These are phyloP conservation scores for Remorina albescens DNA, from an alignment of 2,797 vertebrate genomes.

Conservation along the genomic window DNA sequence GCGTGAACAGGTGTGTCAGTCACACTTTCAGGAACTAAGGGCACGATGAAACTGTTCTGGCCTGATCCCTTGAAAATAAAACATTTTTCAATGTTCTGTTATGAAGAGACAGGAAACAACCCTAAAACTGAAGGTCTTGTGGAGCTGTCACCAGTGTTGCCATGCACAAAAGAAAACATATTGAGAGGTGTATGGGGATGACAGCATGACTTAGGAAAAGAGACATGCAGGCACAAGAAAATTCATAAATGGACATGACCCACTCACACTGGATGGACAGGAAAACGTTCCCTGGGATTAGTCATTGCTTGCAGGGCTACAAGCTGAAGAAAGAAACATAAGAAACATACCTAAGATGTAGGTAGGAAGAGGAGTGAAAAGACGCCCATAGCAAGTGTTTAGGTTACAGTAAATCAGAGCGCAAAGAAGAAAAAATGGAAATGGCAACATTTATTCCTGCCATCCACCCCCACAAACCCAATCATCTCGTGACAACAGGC, in stretches of 20 bases:
- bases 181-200: conserved; percentile 30
- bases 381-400: background rate
- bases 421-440: conserved; percentile 24
- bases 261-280: conserved; percentile 26
- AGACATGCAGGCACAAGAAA: conserved; percentile 20
- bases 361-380: conserved; percentile 2
- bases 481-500: conserved; percentile 58
- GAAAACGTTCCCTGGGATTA: conserved; percentile 12
- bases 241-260: conserved; percentile 46
- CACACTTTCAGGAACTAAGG: conserved; percentile 47
- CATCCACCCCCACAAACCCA: conserved; percentile 60
- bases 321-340: conserved; percentile 17
- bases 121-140: conserved; percentile 44
- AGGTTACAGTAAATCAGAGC: conserved; percentile 37
- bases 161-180: conserved; percentile 33
- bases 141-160: conserved; percentile 47
- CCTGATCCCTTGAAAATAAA: conserved; percentile 35
- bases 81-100: conserved; percentile 23
- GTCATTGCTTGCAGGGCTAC: conserved; percentile 5
- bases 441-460: conserved; percentile 44
- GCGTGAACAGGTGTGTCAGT: conserved; percentile 49
- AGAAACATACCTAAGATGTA: background rate
- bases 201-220: conserved; percentile 27
- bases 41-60: conserved; percentile 35
- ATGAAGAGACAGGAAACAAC: conserved; percentile 34